phyloP scores from a whole-genome alignment of 2,888 invertebrate genomes.

The Steinernema hermaphroditum region DNA sequence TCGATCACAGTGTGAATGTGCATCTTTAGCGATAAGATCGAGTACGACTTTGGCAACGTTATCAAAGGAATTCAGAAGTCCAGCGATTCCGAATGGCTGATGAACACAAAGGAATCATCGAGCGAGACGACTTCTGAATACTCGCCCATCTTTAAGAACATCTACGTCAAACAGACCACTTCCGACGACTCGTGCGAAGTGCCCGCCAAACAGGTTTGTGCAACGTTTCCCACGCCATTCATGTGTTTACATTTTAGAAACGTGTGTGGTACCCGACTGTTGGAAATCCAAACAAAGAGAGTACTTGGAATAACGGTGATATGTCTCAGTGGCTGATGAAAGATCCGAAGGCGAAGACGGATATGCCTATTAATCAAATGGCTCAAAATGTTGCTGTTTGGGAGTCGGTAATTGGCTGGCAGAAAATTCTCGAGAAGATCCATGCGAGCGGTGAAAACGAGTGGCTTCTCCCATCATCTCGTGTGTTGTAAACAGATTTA shows the following conservation, averaged over 20 bases:
- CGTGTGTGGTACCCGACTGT: slow-evolving; percentile 24
- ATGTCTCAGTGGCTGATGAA: slow-evolving; percentile 36
- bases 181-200: background rate
- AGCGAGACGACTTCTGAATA: slow-evolving; percentile 1
- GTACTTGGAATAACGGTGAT: slow-evolving; percentile 10
- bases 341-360: slow-evolving; percentile 33
- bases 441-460: slow-evolving; percentile 36
- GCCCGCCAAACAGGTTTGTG: slow-evolving; percentile 1
- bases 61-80: slow-evolving; percentile 28
- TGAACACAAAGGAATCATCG: slow-evolving; percentile 3
- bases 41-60: slow-evolving; percentile 30
- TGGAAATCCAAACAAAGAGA: slow-evolving; percentile 25
- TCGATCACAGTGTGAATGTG: background rate
- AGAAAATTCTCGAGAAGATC: slow-evolving; percentile 36
- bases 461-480: slow-evolving; percentile 37
- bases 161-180: slow-evolving; percentile 1
- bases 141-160: background rate
- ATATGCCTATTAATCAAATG: slow-evolving; percentile 33
- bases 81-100: slow-evolving; percentile 15
- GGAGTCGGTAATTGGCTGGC: slow-evolving; percentile 36
- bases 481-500: background rate
- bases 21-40: slow-evolving; percentile 2
- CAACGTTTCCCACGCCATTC: background rate
- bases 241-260: background rate
- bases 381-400: slow-evolving; percentile 34